Evolutionary conservation across 2,888 invertebrate genomes (phyloP), one percentile per base, ranked within the genome.

Genomic region (Trissonchulus sp.): DNA sequence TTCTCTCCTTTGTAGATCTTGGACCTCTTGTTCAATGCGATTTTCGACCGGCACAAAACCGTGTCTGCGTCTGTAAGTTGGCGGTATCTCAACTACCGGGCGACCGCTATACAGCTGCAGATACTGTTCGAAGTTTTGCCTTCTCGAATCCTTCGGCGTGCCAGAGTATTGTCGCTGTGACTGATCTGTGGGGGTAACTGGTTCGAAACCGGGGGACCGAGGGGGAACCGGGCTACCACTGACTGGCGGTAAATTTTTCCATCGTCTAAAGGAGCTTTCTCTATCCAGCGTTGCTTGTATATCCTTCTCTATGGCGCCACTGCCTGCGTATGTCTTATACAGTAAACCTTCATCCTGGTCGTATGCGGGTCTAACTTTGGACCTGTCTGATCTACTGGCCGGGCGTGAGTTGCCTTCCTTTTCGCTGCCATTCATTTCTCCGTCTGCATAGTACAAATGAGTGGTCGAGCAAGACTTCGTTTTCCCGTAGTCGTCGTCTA

Each of bases 11-110:
- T 33, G 15, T 35, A 74, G 34, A 15, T 74, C 74, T 31, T 23
- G 18, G 2, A 74, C 34, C 63, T 74, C 74, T 8, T 35, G 38
- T 36, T 69, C 68, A 34, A 74, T 74, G 15, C 69, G 23, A 35
- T 15, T 33, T 33, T 74, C 74, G 35, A 74, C 36, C 34, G 69
- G 68, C 2, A 38, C 37, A 3, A n/a, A 48, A 30, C 63, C 74
- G 28, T 28, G 23, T 28, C 38, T n/a, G 8, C 33, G 8, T 71
- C 68, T 8, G 28, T 30, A 65, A 18, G 35, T 65, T 34, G 68
- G 68, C 35, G 68, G 68, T 33, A 65, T 34, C n/a, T 65, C 33
- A 8, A 30, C 68, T 8, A 65, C 28, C 8, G 68, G 68, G 31
- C 68, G 68, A 65, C 48, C 48, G 48, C 48, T 48, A 23, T 48